Evolutionary conservation across 2,888 invertebrate genomes (phyloP), one percentile per base, ranked within the genome.

Genomic region (Opisthograptis luteolata): DNA sequence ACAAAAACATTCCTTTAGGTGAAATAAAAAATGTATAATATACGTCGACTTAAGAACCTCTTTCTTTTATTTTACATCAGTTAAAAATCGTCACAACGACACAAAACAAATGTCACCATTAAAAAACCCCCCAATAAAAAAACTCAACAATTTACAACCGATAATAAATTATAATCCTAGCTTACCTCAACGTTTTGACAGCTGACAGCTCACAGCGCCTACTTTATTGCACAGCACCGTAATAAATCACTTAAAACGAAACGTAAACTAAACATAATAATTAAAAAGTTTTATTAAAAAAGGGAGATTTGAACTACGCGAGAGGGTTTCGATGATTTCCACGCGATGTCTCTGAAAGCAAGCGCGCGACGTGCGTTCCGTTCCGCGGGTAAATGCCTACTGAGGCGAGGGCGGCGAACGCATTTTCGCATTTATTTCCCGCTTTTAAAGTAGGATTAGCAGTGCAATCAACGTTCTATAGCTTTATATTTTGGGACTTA

Each of bases 161-260:
- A 41, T 41, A 49, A 55, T 58, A 56, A 60, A 60, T 60, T 39
- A 55, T 48, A 56, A 48, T 54, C 51, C 15, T 2, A 15, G 49
- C 75, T 85, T 73, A 87, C 87, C 87, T 81, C 78, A 65, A 72
- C 77, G 74, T 67, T 81, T 76, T 84, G 85, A 85, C 83, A 79
- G 81, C 74, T 79, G 80, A 81, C 83, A 76, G 74, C 70, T 52
- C 70, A 56, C 81, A 78, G 80, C 37, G n/a, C 9, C 68, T 69
- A n/a, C n/a, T 73, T 66, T 67, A 61, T 68, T 64, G 36, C 15
- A 73, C 75, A 68, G 77, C 75, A 70, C 71, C 63, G 56, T 55
- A 64, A 70, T 70, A 75, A 75, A 77, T 72, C 72, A 73, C 70
- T 64, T 51, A 19, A 30, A 55, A 58, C 51, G 30, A 27, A 49